Evolutionary conservation across 2,113 vertebrate genomes (phyloP).

Genomic region (Cyphomyrus discorhynchus): DNA sequence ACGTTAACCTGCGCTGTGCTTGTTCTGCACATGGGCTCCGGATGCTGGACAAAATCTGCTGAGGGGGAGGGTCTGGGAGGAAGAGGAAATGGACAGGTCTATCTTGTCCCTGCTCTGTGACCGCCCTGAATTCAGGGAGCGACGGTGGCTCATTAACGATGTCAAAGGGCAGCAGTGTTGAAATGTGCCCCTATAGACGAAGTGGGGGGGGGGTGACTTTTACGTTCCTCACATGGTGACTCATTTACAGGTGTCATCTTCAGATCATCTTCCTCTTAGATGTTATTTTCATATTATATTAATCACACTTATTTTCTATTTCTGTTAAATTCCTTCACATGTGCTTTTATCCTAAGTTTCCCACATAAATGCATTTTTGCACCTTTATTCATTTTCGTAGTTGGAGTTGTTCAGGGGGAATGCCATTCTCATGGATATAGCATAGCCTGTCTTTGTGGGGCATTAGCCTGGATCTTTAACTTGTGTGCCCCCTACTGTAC

Average conservation of each 20-base stretch:
- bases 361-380: background rate
- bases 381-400: background rate
- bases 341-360: background rate
- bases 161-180: constrained; percentile 30
- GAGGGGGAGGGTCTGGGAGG: background rate
- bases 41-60: background rate
- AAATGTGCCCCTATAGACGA: constrained; percentile 8
- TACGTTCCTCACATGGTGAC: background rate
- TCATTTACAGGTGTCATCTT: background rate
- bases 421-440: background rate
- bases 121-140: constrained; percentile 20
- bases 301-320: background rate
- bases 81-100: constrained; percentile 12
- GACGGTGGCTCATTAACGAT: constrained; percentile 30
- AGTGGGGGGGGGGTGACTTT: background rate
- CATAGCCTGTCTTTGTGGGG: background rate
- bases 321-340: background rate
- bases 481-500: background rate
- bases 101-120: constrained; percentile 10
- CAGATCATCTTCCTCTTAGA: background rate
- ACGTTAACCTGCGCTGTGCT: background rate
- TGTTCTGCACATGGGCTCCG: background rate
- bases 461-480: background rate
- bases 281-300: background rate
- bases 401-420: background rate